Evolutionary conservation across 2,113 vertebrate species (phyloP), one percentile per base, ranked within the genome.

Genomic region (cat (Felis catus)): DNA sequence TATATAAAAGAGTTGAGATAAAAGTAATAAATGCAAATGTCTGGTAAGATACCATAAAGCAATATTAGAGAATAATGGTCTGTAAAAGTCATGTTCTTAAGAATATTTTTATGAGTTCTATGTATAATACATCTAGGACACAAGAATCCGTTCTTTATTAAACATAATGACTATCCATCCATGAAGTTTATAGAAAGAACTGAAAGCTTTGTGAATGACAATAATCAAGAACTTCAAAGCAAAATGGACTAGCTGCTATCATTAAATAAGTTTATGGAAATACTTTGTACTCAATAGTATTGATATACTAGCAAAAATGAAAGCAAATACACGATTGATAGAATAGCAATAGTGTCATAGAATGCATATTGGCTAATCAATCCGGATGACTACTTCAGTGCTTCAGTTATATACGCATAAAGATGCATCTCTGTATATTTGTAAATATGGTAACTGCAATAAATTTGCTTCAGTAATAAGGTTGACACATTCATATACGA

Each of bases 1-100:
- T 68, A 84, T 91, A 14, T 36, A 36, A 18, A n/a, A 66, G 23
- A 65, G 27, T n/a, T 48, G 68, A 91, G 39, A 55, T 48, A 65
- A 87, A 91, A 71, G 33, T 70, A 36, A 66, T 33, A 45, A 74
- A 88, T 39, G 31, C 36, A 74, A 51, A 70, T 81, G 29, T 85
- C 65, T 73, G 89, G 18, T 39, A 79, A 41, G 36, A 66, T 55
- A 82, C 10, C 55, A 66, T 85, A 65, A 96, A 76, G 36, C 94
- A 76, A 79, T 92, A 36, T 39, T 94, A 73, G 94, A 91, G 68
- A 82, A 88, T 95, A 94, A 96, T 96, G 39, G 68, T 48, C 73
- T 95, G 25, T 96, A 82, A 78, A 86, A 88, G 45, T 89, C 82
- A 96, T 79, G 25, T 84, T 95, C 19, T 80, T 88, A 80, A 70